Percentiles rank a stretch among this genome's conserved stretches.
These are phyloP conservation scores for Schizopygopsis malacanthus DNA, from an alignment of 2,797 vertebrate genomes.

Conservation along the genomic window DNA sequence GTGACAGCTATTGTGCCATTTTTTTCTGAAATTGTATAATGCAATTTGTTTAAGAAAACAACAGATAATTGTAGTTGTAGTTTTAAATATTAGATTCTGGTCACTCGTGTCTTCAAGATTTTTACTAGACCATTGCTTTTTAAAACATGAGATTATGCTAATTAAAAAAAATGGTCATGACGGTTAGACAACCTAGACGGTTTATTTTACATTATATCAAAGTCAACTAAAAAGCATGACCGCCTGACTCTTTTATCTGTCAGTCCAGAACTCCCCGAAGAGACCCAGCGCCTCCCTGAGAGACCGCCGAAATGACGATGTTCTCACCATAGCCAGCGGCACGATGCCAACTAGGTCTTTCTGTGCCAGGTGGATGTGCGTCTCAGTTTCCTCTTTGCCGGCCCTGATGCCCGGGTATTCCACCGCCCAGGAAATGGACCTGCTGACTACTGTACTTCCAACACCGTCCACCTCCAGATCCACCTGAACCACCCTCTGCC, in stretches of 20 bases:
- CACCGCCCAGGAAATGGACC: constrained; percentile 94
- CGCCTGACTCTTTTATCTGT: constrained; percentile 17
- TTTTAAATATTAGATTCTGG: constrained; percentile 14
- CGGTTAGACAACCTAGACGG: not conserved
- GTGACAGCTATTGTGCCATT: not conserved
- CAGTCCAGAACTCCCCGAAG: not conserved
- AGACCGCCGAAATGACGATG: not conserved
- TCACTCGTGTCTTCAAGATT: not conserved
- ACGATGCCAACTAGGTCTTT: constrained; percentile 91
- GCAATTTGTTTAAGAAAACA: not conserved
- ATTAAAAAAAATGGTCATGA: not conserved
- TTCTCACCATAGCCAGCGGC: constrained; percentile 92
- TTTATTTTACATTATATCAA: constrained; percentile 14
- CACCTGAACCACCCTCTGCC: constrained; percentile 89
- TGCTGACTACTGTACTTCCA: constrained; percentile 86
- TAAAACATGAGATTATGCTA: constrained; percentile 19
- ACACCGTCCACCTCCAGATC: constrained; percentile 89
- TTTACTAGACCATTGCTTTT: not conserved
- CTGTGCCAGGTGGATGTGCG: constrained; percentile 89
- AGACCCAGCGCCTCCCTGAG: constrained; percentile 7
- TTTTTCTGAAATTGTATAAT: not conserved
- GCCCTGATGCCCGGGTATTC: constrained; percentile 86
- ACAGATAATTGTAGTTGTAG: not conserved
- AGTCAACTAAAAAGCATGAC: not conserved
- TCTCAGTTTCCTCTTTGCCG: constrained; percentile 81